Percentiles rank a stretch among this genome's conserved stretches.
Evolutionary conservation across 2,797 vertebrate genomes (phyloP).

Genomic region (Mastacembelus armatus): DNA sequence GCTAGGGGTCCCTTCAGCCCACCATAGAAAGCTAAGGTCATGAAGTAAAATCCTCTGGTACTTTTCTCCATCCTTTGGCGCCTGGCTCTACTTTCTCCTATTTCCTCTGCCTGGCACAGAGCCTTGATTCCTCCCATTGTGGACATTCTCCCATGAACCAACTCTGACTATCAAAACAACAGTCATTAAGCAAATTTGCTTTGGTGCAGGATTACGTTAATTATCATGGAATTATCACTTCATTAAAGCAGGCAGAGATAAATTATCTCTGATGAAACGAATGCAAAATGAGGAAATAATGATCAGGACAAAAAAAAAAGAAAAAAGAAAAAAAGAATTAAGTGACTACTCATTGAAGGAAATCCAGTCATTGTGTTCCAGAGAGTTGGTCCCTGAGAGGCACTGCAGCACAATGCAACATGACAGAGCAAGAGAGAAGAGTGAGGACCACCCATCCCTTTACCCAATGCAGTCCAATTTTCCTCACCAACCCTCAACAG

Average conservation of each 20-base stretch:
- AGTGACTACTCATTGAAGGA: slow-evolving; percentile 55
- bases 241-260: slow-evolving; percentile 87
- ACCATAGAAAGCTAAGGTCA: slow-evolving; percentile 71
- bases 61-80: slow-evolving; percentile 58
- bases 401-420: slow-evolving; percentile 54
- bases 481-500: slow-evolving; percentile 52
- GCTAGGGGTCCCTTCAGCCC: slow-evolving; percentile 44
- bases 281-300: slow-evolving; percentile 84
- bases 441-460: slow-evolving; percentile 71
- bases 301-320: slow-evolving; percentile 65
- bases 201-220: slow-evolving; percentile 86
- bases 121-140: slow-evolving; percentile 69
- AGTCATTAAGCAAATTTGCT: slow-evolving; percentile 87
- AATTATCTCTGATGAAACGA: slow-evolving; percentile 85
- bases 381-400: slow-evolving; percentile 55
- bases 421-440: slow-evolving; percentile 54
- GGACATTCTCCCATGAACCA: slow-evolving; percentile 75
- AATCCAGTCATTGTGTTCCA: slow-evolving; percentile 74
- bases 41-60: slow-evolving; percentile 62
- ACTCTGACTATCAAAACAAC: slow-evolving; percentile 84
- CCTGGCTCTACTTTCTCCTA: slow-evolving; percentile 41
- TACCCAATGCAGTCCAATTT: slow-evolving; percentile 52
- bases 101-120: slow-evolving; percentile 65
- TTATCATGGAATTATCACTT: slow-evolving; percentile 87
- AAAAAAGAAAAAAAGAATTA: slow-evolving; percentile 32